Evolutionary conservation across 2,888 invertebrate genomes (phyloP), one percentile per base, ranked within the genome.

Genomic region (Drosophila acutilabella): DNA sequence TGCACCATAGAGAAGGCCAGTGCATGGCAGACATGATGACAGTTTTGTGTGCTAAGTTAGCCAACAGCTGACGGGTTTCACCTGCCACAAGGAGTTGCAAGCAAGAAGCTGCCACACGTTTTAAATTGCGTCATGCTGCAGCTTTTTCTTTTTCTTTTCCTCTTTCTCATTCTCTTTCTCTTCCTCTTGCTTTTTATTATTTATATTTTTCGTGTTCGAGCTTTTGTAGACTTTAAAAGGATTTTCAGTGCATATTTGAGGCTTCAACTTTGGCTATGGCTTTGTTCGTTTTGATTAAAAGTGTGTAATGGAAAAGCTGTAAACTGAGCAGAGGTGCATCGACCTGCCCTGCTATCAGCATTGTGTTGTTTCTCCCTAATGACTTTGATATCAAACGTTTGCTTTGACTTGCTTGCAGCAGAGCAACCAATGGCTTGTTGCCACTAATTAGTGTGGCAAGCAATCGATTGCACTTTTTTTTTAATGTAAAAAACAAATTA

Each of bases 401-500:
- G 65, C 67, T 51, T 51, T 70, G 68, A 47, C 72, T 68, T 85
- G 74, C 73, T 80, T 64, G 71, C 44, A 40, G 66, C 54, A 38
- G 2, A 30, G 30, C 30, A 30, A 42, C 65, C 52, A 40, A 52
- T 64, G 64, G 64, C 68, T 65, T 67, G 65, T 64, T 78, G 73
- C 66, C 70, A 72, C 84, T 88, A 88, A 85, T 88, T 85, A 85
- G 81, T 60, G 71, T 51, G 38, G 54, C n/a, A 30, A 42, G 56
- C 44, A 33, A 16, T 10, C 10, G 41, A 26, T 26, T 77, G 71
- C 64, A 64, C 58, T 72, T 78, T 30, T 26, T 60, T 72, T 78
- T 78, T 76, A 76, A 74, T 82, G 88, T 68, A 88, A 88, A 85
- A 82, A 85, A 54, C 50, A 71, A 86, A 80, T 75, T 86, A 88